Conservation (phyloP, 1,140 invertebrate genomes). For the Drosophila rufa region DNA sequence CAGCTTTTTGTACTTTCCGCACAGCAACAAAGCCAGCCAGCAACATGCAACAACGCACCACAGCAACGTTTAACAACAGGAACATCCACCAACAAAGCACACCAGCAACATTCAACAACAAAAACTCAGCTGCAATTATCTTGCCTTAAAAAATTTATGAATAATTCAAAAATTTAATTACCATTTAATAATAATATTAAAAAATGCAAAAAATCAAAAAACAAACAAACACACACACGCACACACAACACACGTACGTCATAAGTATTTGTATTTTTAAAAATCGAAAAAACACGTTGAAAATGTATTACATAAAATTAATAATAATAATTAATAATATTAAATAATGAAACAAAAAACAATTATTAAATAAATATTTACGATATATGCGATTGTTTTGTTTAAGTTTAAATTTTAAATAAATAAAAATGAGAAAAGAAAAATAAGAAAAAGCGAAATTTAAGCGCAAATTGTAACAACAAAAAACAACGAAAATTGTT, state of each 20-base stretch:
- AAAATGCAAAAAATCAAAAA: slow-evolving; percentile 44
- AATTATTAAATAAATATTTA: slow-evolving; percentile 54
- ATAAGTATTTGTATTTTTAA: slow-evolving; percentile 79
- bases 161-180: slow-evolving; percentile 70
- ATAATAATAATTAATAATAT: slow-evolving; percentile 48
- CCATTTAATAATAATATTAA: slow-evolving; percentile 67
- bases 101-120: slow-evolving; percentile 30
- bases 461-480: slow-evolving; percentile 23
- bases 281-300: slow-evolving; percentile 75
- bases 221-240: slow-evolving; percentile 25
- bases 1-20: slow-evolving; percentile 74
- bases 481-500: slow-evolving; percentile 41
- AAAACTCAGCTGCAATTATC: slow-evolving; percentile 71
- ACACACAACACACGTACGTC: slow-evolving; percentile 34
- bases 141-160: slow-evolving; percentile 70
- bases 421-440: slow-evolving; percentile 44
- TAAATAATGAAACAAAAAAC: slow-evolving; percentile 57
- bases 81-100: slow-evolving; percentile 23
- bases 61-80: slow-evolving; percentile 34
- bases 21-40: slow-evolving; percentile 31
- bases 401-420: slow-evolving; percentile 75
- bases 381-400: slow-evolving; percentile 76
- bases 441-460: slow-evolving; percentile 32
- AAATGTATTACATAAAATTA: slow-evolving; percentile 81
- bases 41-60: slow-evolving; percentile 28